Evolutionary conservation across 1,140 invertebrate species (phyloP).

Genomic region (Chrysopa pallens): DNA sequence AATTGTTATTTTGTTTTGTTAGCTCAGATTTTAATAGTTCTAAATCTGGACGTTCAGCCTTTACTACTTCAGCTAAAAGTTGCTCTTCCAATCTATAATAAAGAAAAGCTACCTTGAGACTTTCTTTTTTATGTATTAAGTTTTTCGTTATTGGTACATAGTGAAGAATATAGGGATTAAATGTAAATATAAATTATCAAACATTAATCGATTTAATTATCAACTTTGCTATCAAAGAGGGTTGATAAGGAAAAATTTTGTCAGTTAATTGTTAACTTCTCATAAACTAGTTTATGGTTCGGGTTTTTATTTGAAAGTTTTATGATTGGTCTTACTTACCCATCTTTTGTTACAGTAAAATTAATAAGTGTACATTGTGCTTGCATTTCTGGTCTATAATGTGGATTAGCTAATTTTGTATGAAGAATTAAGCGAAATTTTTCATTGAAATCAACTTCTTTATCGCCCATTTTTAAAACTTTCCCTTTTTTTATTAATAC

Average conservation of each 20-base stretch:
- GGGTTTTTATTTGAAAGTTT: background rate
- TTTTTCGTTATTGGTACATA: no score
- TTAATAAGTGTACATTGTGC: slow-evolving; percentile 90
- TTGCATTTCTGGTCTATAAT: slow-evolving; percentile 94
- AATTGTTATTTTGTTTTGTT: slow-evolving; percentile 86
- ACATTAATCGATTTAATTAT: no score
- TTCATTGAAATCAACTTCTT: slow-evolving; percentile 75
- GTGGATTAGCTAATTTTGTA: slow-evolving; percentile 87
- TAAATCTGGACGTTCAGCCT: slow-evolving; percentile 80
- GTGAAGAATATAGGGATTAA: no score
- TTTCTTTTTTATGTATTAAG: no score
- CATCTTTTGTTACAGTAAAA: slow-evolving; percentile 85
- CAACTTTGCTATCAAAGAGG: no score
- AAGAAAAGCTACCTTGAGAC: background rate
- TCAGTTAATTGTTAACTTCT: background rate
- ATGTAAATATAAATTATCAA: no score
- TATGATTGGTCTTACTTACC: slow-evolving; percentile 16
- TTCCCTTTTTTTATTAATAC: slow-evolving; percentile 71
- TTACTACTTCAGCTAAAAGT: slow-evolving; percentile 82
- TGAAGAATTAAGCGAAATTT: slow-evolving; percentile 78
- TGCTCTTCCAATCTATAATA: slow-evolving; percentile 64
- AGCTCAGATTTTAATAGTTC: slow-evolving; percentile 53
- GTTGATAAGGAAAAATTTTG: no score
- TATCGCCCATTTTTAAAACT: slow-evolving; percentile 66
- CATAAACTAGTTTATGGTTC: no score